Conservation (phyloP, 2,797 vertebrate species). For the Remorina albescens region DNA sequence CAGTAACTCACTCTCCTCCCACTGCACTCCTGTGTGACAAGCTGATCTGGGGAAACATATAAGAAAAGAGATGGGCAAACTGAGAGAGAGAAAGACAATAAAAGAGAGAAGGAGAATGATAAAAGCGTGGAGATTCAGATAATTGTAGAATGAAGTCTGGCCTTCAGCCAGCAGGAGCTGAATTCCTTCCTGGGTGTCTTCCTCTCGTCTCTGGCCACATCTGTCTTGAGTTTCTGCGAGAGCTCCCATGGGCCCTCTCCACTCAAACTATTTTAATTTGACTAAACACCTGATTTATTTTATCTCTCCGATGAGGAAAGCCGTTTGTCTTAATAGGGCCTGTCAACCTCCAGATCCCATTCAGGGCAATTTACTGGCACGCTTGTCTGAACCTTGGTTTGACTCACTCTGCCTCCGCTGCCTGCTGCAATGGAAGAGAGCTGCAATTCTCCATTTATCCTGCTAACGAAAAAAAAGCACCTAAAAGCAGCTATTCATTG, state of each 20-base stretch:
- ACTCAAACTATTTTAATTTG: slow-evolving; percentile 99
- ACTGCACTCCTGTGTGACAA: slow-evolving; percentile 82
- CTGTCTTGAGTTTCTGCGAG: slow-evolving; percentile 97
- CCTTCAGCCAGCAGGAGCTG: slow-evolving; percentile 79
- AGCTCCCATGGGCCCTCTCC: slow-evolving; percentile 96
- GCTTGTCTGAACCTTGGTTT: slow-evolving; percentile 82
- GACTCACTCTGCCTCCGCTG: slow-evolving; percentile 80
- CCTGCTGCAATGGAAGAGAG: slow-evolving; percentile 91
- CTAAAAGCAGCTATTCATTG: slow-evolving; percentile 97
- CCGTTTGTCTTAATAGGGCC: slow-evolving; percentile 99
- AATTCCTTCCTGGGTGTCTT: slow-evolving; percentile 92
- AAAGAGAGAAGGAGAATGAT: slow-evolving; percentile 44
- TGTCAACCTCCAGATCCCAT: slow-evolving; percentile 98
- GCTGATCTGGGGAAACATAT: slow-evolving; percentile 72
- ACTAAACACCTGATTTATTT: slow-evolving; percentile 99
- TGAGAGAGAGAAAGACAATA: slow-evolving; percentile 36
- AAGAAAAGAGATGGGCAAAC: slow-evolving; percentile 58
- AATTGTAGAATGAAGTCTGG: slow-evolving; percentile 77
- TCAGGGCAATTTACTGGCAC: slow-evolving; percentile 97
- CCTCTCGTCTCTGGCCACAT: slow-evolving; percentile 94
- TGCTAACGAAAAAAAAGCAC: slow-evolving; percentile 85
- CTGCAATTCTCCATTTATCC: slow-evolving; percentile 95
- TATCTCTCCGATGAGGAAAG: slow-evolving; percentile 99
- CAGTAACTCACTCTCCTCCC: slow-evolving; percentile 85
- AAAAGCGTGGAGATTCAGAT: slow-evolving; percentile 62